A percentile compares a stretch with the other conserved stretches of the same genome.
These are phyloP conservation scores for Serrognathus titanus DNA, from an alignment of 2,888 invertebrate genomes.

Conservation along the genomic window DNA sequence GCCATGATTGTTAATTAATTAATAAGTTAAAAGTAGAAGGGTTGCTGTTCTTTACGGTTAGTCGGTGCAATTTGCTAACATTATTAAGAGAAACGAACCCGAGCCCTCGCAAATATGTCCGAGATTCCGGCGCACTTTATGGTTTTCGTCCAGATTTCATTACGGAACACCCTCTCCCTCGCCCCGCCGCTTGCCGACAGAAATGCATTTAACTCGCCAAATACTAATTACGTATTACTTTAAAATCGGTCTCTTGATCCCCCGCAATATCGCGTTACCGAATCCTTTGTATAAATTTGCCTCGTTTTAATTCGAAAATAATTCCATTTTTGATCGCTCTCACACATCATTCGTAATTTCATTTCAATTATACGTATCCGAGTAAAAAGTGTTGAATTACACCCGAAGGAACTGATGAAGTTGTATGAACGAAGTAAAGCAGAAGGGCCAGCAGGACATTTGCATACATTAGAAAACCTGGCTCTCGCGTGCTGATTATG, in stretches of 20 bases:
- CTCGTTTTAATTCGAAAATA: no score
- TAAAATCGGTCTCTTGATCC: constrained; percentile 10
- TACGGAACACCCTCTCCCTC: constrained; percentile 25
- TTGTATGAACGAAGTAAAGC: not conserved
- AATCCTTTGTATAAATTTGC: not conserved
- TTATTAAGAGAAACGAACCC: constrained; percentile 47
- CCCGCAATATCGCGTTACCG: not conserved
- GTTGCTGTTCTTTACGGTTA: constrained; percentile 48
- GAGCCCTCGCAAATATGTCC: constrained; percentile 47
- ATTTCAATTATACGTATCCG: not conserved
- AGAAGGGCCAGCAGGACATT: constrained; percentile 27
- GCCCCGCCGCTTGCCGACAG: constrained; percentile 13
- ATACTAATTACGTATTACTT: constrained; percentile 28
- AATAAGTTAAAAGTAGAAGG: constrained; percentile 49
- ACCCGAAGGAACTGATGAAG: not conserved
- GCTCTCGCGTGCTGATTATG: constrained; percentile 34
- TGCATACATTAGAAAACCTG: constrained; percentile 39
- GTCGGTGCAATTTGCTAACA: constrained; percentile 48
- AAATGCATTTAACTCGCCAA: constrained; percentile 32
- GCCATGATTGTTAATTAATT: constrained; percentile 51
- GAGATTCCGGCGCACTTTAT: constrained; percentile 44
- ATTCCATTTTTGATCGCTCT: no score
- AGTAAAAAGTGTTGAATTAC: not conserved
- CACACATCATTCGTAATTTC: no score
- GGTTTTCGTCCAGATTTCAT: constrained; percentile 40